Conservation (phyloP, 2,888 invertebrate genomes). For the Parthenolecanium corni region DNA sequence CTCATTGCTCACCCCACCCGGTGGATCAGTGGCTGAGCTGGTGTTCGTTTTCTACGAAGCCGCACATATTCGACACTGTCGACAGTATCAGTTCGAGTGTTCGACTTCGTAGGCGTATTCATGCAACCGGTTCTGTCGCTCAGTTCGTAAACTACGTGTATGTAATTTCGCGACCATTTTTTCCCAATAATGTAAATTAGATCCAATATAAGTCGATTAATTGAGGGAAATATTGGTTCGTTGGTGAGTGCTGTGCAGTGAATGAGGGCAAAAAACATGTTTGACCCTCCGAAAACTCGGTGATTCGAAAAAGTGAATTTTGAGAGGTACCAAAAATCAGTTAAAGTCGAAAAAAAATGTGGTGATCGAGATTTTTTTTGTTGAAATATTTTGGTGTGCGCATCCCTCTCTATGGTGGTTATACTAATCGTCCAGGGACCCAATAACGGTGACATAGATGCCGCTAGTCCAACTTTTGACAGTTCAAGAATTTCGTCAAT, state of each 20-base stretch:
- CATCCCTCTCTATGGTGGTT: constrained; percentile 47
- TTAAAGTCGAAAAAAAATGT: too few species aligned
- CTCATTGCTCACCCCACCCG: too few species aligned
- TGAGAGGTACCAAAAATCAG: too few species aligned
- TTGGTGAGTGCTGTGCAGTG: not conserved
- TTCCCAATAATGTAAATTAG: too few species aligned
- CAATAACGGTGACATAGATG: constrained; percentile 19
- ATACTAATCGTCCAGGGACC: constrained; percentile 48
- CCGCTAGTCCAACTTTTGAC: constrained; percentile 34
- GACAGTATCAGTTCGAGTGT: constrained; percentile 10
- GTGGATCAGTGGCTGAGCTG: too few species aligned
- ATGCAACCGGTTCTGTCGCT: not conserved
- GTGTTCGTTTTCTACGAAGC: too few species aligned
- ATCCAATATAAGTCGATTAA: not conserved
- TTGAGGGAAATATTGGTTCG: not conserved
- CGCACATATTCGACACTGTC: not conserved
- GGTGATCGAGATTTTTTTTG: too few species aligned
- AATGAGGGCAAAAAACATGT: too few species aligned
- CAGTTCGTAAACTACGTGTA: not conserved
- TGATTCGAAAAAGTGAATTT: too few species aligned
- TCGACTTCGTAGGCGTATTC: constrained; percentile 14
- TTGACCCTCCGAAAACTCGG: too few species aligned
- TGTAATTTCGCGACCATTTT: not conserved
- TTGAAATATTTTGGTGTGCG: not conserved
- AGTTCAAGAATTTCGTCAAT: constrained; percentile 31